Base-by-base conservation (phyloP, 1,140 invertebrate genomes). In the Chymomyza costata region DNA sequence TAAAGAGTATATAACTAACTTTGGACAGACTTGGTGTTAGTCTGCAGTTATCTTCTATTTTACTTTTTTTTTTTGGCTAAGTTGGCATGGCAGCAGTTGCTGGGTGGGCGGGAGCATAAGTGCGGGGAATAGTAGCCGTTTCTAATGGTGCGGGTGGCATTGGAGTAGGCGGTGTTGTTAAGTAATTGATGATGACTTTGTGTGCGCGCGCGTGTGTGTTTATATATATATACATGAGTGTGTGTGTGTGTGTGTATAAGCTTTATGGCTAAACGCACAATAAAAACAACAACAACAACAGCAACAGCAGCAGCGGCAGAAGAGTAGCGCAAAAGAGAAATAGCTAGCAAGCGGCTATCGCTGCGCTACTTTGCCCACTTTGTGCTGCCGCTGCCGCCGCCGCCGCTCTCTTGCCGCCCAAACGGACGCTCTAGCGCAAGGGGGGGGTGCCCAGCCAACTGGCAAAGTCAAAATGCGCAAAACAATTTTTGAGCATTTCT, bases 151-250 rank as follows among this genome's bases (percentile, higher is more conserved):
- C 35, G 39, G 31, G 39, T 17, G 55, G 21, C 38, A 15, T 38
- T 15, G 18, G 41, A 28, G 40, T 6, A n/a, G 40, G 18, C 7
- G 40, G 40, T 43, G 35, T n/a, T n/a, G n/a, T 35, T 49, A 49
- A 49, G 52, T 56, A 64, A 64, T 63, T 63, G 61, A 56, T 55
- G 61, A 55, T 55, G 60, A 50, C 41, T 61, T 62, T 28, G 18
- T 19, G 21, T 28, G 35, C 37, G 32, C 17, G 21, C 28, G 15
- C 21, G 3, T 8, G 21, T 25, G 3, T 8, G 21, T 25, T 25
- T n/a, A n/a, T n/a, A n/a, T n/a, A n/a, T n/a, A n/a, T n/a, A n/a
- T n/a, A 8, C 3, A 5, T 28, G 32, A 3, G 25, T 43, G 30
- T 28, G n/a, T 19, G 35, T 34, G 21, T 14, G 25, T 11, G 10